Base-by-base conservation (phyloP, 2,888 invertebrate genomes). In the Caenorhabditis sp. region DNA sequence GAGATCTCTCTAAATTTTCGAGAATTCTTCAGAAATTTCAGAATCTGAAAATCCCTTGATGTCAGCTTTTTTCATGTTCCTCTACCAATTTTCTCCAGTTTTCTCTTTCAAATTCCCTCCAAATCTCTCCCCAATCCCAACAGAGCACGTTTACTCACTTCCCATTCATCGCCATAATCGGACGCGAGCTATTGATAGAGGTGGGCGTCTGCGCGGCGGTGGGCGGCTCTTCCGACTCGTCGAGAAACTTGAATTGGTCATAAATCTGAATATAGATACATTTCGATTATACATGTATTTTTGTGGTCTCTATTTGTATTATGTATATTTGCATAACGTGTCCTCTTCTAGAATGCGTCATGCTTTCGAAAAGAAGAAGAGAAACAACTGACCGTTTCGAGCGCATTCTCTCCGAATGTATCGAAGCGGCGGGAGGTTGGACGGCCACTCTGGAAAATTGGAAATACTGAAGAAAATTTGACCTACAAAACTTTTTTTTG, bases 211-310 rank as follows among this genome's bases (percentile, higher is more conserved):
- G 69, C n/a, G 86, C 70, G 22, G 79, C 63, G 8, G 75, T 79
- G 16, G 83, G 72, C 12, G 80, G 82, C 38, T 79, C 83, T 59
- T 86, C 86, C 26, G 82, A 61, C 64, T 85, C 86, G 41, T 86
- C 86, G 72, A 86, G 69, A 73, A 86, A 86, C 38, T 84, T 84
- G 82, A 86, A 86, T 49, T 86, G 83, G 63, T 86, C 86, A 56
- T 86, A 86, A 75, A 86, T 86, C 86, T 86, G 75, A n/a, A 61
- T 51, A 51, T n/a, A 24, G 49, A 47, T 64, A 44, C 24, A n/a
- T 6, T 28, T 24, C 47, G n/a, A 54, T n/a, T 24, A 54, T 16
- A 12, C 44, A n/a, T 19, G 5, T 5, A 19, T 61, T n/a, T 75
- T 75, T 75, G 58, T 28, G 14, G 31, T 31, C 7, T 38, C 38